Base-by-base conservation (phyloP, 2,113 vertebrate genomes). In the Camelus dromedarius region DNA sequence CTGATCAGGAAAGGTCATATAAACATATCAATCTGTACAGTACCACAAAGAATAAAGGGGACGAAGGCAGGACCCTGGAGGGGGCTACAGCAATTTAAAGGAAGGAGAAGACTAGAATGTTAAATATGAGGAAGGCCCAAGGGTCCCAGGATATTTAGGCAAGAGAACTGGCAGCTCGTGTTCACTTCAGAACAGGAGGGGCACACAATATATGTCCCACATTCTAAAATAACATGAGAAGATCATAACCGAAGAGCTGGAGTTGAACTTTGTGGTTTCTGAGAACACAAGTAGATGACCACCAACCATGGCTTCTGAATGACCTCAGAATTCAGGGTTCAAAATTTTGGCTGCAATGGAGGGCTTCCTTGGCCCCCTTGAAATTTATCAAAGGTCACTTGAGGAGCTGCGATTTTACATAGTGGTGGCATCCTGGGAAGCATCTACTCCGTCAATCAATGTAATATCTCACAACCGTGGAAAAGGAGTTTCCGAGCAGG, bases 401-500 rank as follows among this genome's bases (percentile, higher is more conserved):
- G 91, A 95, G 84, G 72, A 95, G 73, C 72, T 73, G 91, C 72
- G 91, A 46, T 86, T 92, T 96, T 85, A 96, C 93, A 97, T 6
- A 81, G 77, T 86, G 88, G 96, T 93, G 73, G 77, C 73, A 93
- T 95, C 81, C 96, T 83, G 91, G 67, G 86, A 50, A 80, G 77
- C 93, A 88, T 95, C 89, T 94, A 81, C 58, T 97, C 89, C 97
- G 91, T 79, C 89, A 89, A 94, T 75, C 96, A 96, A 62, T 91
- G 90, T 95, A 91, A 7, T 77, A 92, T 97, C 93, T 98, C 94
- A 96, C 96, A 97, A 97, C 86, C 52, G 92, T 97, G 96, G 95
- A 94, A 97, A 98, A 93, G 97, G 56, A 96, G 97, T 92, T 93
- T 97, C 97, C 93, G 89, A 85, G 97, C 82, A 12, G 77, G 97